Conservation (phyloP, 1,140 invertebrate genomes). For the Macrosteles quadrilineatus region DNA sequence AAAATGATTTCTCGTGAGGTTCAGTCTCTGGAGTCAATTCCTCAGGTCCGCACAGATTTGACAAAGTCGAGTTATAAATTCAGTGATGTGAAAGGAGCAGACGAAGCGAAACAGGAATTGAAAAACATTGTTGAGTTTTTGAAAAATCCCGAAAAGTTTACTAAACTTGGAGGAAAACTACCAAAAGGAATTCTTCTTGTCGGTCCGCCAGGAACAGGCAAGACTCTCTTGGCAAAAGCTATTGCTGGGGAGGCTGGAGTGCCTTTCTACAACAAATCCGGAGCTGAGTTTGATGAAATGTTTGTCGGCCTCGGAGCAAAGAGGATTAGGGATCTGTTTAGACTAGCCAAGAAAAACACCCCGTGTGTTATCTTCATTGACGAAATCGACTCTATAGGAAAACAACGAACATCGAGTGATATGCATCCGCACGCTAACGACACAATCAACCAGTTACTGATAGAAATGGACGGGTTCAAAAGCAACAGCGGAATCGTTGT, state of each 20-base stretch:
- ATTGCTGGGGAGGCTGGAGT: slow-evolving; percentile 97
- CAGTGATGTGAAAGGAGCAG: not conserved
- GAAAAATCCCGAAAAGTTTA: slow-evolving; percentile 92
- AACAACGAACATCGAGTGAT: slow-evolving; percentile 91
- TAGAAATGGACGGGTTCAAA: slow-evolving; percentile 91
- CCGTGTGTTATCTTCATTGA: slow-evolving; percentile 99
- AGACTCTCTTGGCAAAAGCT: slow-evolving; percentile 92
- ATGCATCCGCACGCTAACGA: slow-evolving; percentile 98
- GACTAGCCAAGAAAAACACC: slow-evolving; percentile 84
- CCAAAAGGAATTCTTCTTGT: slow-evolving; percentile 93
- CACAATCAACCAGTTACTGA: slow-evolving; percentile 95
- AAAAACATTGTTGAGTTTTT: slow-evolving; percentile 95
- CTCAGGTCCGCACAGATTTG: too few relatives aligned
- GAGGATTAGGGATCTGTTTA: slow-evolving; percentile 84
- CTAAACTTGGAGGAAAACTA: slow-evolving; percentile 62
- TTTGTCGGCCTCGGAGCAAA: slow-evolving; percentile 94
- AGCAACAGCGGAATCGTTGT: too few relatives aligned
- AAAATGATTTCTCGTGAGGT: too few relatives aligned
- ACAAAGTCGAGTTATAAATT: not conserved
- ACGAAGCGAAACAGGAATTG: slow-evolving; percentile 90
- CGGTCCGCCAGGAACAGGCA: slow-evolving; percentile 93
- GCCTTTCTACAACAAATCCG: slow-evolving; percentile 94
- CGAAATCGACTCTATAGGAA: slow-evolving; percentile 97
- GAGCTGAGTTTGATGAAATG: slow-evolving; percentile 97
- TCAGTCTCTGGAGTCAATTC: too few relatives aligned